Base-by-base conservation (phyloP, 2,888 invertebrate genomes). In the Spisula subtruncata region DNA sequence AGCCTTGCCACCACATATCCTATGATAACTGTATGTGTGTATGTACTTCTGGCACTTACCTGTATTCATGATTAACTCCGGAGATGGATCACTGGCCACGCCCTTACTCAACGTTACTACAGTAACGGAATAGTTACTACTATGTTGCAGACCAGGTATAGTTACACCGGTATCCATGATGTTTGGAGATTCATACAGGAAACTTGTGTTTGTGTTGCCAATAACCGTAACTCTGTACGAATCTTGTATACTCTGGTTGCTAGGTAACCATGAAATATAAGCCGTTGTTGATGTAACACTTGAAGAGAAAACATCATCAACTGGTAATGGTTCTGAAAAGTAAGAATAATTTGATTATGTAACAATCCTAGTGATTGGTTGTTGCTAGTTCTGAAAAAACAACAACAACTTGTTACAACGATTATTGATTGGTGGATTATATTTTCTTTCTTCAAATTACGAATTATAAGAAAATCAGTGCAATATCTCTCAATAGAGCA, bases 311-410 rank as follows among this genome's bases (percentile, higher is more conserved):
- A 94, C 75, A 84, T 88, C 86, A 29, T 84, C 89, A 12, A 93
- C 93, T 14, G 92, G 91, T 80, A 94, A 88, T 8, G 94, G 94
- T 79, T 91, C 94, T 94, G 91, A 25, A 89, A 87, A 56, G n/a
- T 32, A 29, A 71, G 25, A 71, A 12, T 29, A 41, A 41, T 8
- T 41, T 41, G 41, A 41, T 8, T n/a, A n/a, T n/a, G 51, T 12
- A 51, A 12, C 8, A 51, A 18, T n/a, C n/a, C n/a, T n/a, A 41
- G 41, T 41, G 41, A 41, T 41, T 41, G 41, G 41, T 41, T 41
- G 41, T 41, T 41, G 2, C 41, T 41, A 8, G 8, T n/a, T n/a
- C n/a, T n/a, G n/a, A n/a, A n/a, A n/a, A n/a, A n/a, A n/a, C n/a
- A n/a, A n/a, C n/a, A n/a, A n/a, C n/a, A n/a, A n/a, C n/a, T n/a